Conservation (phyloP, 1,140 invertebrate genomes). For the Neodiprion virginianus region DNA sequence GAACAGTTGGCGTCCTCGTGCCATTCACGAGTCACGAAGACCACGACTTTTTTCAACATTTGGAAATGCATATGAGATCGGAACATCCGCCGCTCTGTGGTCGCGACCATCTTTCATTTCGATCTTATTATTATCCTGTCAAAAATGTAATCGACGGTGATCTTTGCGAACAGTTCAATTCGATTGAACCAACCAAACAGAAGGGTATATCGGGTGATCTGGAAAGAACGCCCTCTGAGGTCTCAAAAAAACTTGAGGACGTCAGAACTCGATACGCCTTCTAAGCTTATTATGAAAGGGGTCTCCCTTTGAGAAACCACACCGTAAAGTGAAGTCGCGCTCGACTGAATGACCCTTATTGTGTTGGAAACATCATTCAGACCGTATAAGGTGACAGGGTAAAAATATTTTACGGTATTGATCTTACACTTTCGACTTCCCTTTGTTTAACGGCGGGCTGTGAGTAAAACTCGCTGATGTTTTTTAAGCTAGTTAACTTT, state of each 20-base stretch:
- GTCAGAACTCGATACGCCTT: slow-evolving; percentile 94
- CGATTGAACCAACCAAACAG: slow-evolving; percentile 92
- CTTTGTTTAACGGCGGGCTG: too few species aligned
- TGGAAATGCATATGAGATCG: slow-evolving; percentile 99
- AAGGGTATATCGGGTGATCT: slow-evolving; percentile 94
- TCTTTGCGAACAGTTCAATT: slow-evolving; percentile 98
- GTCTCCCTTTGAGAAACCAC: too few species aligned
- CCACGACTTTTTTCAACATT: slow-evolving; percentile 98
- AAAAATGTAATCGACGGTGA: slow-evolving; percentile 99
- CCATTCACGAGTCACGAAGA: slow-evolving; percentile 99
- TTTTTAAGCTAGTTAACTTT: too few species aligned
- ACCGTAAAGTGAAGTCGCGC: too few species aligned
- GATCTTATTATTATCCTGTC: slow-evolving; percentile 98
- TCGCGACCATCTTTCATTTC: slow-evolving; percentile 94
- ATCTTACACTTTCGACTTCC: too few species aligned
- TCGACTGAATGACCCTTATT: too few species aligned
- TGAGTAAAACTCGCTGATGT: too few species aligned
- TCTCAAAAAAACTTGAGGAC: slow-evolving; percentile 95
- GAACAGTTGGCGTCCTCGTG: slow-evolving; percentile 94
- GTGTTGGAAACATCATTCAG: too few species aligned
- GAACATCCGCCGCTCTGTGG: slow-evolving; percentile 97
- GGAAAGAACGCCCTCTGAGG: slow-evolving; percentile 93
- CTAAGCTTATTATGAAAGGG: slow-evolving; percentile 63
- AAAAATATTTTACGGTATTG: too few species aligned
- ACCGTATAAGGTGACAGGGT: too few species aligned